These are phyloP conservation scores for Lampris megalopsis DNA, from an alignment of 2,113 vertebrate species.

Conservation along the genomic window DNA sequence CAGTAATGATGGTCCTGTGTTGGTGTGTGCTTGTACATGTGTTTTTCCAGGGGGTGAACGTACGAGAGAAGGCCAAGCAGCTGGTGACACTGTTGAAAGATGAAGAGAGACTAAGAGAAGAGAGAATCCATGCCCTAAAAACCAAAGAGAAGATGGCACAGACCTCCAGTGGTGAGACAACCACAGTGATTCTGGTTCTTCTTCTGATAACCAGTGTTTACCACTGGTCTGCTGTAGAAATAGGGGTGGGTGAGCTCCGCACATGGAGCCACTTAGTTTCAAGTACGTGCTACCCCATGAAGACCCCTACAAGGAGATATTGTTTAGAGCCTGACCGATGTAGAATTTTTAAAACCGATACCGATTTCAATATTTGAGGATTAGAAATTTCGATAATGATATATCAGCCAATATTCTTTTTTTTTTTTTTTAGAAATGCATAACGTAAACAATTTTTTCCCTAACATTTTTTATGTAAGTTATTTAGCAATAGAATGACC, in stretches of 20 bases:
- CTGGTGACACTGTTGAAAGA: slow-evolving; percentile 91
- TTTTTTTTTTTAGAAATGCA: no score
- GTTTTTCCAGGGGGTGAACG: slow-evolving; percentile 86
- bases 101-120: slow-evolving; percentile 91
- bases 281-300: not conserved
- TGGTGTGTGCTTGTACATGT: not conserved
- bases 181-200: not conserved
- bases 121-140: slow-evolving; percentile 92
- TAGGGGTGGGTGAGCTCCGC: not conserved
- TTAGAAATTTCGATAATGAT: no score
- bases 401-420: no score
- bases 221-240: not conserved
- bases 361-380: no score
- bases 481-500: no score
- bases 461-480: no score
- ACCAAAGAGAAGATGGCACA: slow-evolving; percentile 97
- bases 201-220: not conserved
- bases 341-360: no score
- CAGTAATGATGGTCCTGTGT: not conserved
- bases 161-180: slow-evolving; percentile 86
- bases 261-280: not conserved
- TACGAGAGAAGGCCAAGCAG: slow-evolving; percentile 94
- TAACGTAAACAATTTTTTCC: no score
- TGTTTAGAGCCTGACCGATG: no score
- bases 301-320: not conserved